Conservation (phyloP, 2,797 vertebrate genomes). For the Nannoperca australis region DNA sequence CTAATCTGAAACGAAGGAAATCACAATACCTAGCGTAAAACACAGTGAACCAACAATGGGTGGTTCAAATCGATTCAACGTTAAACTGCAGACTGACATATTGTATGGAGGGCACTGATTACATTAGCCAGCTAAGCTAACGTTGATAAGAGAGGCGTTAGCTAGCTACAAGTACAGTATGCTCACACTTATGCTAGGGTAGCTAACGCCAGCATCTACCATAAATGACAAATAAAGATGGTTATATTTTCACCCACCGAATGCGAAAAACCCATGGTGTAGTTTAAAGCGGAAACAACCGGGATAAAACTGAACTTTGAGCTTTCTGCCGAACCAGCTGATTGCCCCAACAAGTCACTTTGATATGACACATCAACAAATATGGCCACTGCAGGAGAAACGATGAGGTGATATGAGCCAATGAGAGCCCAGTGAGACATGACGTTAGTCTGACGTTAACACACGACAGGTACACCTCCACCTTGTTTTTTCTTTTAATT, state of each 20-base stretch:
- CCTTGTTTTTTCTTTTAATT: neutral
- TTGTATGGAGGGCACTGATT: slow-evolving; percentile 6
- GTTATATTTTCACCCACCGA: slow-evolving; percentile 63
- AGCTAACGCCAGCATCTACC: slow-evolving; percentile 35
- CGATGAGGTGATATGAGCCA: slow-evolving; percentile 53
- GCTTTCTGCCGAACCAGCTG: slow-evolving; percentile 57
- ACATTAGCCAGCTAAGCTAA: slow-evolving; percentile 50
- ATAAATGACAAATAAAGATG: neutral
- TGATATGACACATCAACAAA: slow-evolving; percentile 91
- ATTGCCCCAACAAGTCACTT: slow-evolving; percentile 67
- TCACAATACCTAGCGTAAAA: neutral
- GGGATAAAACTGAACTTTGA: slow-evolving; percentile 48
- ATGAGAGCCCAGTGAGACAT: slow-evolving; percentile 54
- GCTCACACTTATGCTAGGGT: slow-evolving; percentile 15
- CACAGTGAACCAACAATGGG: rapidly evolving
- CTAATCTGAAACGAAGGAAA: neutral
- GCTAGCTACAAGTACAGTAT: slow-evolving; percentile 33
- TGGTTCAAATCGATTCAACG: neutral
- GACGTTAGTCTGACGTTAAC: slow-evolving; percentile 39
- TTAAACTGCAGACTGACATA: slow-evolving; percentile 10
- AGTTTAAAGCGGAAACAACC: slow-evolving; percentile 7
- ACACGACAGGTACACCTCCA: neutral
- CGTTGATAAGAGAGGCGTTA: slow-evolving; percentile 41
- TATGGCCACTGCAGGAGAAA: slow-evolving; percentile 80
- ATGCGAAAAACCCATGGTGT: slow-evolving; percentile 66